These are phyloP conservation scores for Drosophila parthenogenetica DNA, from an alignment of 2,888 invertebrate species.

Conservation along the genomic window DNA sequence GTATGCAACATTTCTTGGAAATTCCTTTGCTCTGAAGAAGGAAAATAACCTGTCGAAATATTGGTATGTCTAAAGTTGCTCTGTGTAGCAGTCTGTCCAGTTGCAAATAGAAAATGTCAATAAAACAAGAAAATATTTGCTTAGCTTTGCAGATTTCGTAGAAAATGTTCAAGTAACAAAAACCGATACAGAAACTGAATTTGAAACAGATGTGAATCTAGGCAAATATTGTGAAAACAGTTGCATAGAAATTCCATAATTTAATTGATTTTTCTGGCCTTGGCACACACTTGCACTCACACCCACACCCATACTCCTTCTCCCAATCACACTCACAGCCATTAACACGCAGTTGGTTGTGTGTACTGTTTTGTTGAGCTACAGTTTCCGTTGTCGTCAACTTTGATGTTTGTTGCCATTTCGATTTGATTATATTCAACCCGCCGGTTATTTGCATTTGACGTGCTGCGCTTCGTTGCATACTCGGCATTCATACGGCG, in stretches of 20 bases:
- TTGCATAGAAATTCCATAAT: slow-evolving; percentile 61
- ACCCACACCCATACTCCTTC: neutral
- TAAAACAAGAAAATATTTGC: slow-evolving; percentile 54
- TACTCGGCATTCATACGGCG: slow-evolving; percentile 47
- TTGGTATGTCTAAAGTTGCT: slow-evolving; percentile 22
- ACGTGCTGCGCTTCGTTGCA: slow-evolving; percentile 68
- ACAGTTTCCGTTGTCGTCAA: slow-evolving; percentile 68
- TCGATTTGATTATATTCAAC: slow-evolving; percentile 72
- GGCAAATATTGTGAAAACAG: slow-evolving; percentile 37
- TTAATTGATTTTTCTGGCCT: slow-evolving; percentile 77
- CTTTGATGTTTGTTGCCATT: slow-evolving; percentile 69
- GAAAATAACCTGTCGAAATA: slow-evolving; percentile 59
- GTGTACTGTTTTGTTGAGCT: slow-evolving; percentile 41
- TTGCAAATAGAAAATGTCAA: slow-evolving; percentile 74
- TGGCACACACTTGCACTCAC: slow-evolving; percentile 32
- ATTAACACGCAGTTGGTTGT: slow-evolving; percentile 37
- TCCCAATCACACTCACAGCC: slow-evolving; percentile 5
- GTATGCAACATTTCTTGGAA: slow-evolving; percentile 41
- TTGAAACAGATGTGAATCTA: slow-evolving; percentile 20
- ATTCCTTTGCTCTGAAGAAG: slow-evolving; percentile 26
- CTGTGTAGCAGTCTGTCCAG: slow-evolving; percentile 27
- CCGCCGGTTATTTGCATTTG: slow-evolving; percentile 78
- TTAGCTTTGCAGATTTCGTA: slow-evolving; percentile 17
- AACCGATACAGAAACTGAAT: neutral
- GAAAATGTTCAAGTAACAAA: neutral